phyloP scores from a whole-genome alignment of 2,113 vertebrate genomes.

The Podiceps cristatus region DNA sequence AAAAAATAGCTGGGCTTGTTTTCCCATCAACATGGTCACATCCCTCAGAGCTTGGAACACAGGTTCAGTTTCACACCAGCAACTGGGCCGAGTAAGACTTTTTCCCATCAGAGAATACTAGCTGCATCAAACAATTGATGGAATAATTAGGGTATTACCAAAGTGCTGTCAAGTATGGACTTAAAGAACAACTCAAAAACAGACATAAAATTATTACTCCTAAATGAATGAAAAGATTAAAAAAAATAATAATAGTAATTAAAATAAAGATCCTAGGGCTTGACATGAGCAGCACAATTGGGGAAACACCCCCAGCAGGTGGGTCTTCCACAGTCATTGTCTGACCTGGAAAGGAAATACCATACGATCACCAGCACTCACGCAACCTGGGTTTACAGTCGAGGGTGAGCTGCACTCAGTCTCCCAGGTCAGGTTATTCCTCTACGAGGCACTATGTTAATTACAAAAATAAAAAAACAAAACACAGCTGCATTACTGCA shows the following conservation, averaged over 20 bases:
- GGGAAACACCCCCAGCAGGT: conserved; percentile 7
- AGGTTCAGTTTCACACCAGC: conserved; percentile 38
- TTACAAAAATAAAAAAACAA: not conserved
- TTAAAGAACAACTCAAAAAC: conserved; percentile 9
- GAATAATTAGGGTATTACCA: conserved; percentile 54
- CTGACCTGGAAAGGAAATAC: not conserved
- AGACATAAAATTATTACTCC: conserved; percentile 15
- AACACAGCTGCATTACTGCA: not conserved
- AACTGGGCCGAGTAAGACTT: conserved; percentile 36
- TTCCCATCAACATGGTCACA: not conserved
- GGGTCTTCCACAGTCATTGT: not conserved
- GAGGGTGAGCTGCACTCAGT: not conserved
- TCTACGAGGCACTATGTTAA: conserved; percentile 18
- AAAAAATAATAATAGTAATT: conserved; percentile 29
- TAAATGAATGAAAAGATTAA: conserved; percentile 27
- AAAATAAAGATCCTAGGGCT: conserved; percentile 51
- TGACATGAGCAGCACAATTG: conserved; percentile 32
- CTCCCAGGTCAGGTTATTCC: not conserved
- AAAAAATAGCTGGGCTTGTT: not conserved
- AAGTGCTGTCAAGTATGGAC: conserved; percentile 55
- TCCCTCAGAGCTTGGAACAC: not conserved
- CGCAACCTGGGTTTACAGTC: not conserved
- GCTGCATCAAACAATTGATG: conserved; percentile 73
- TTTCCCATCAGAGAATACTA: conserved; percentile 72
- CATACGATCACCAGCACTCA: not conserved